Conservation (phyloP, 2,797 vertebrate genomes). For the Coluber constrictor region DNA sequence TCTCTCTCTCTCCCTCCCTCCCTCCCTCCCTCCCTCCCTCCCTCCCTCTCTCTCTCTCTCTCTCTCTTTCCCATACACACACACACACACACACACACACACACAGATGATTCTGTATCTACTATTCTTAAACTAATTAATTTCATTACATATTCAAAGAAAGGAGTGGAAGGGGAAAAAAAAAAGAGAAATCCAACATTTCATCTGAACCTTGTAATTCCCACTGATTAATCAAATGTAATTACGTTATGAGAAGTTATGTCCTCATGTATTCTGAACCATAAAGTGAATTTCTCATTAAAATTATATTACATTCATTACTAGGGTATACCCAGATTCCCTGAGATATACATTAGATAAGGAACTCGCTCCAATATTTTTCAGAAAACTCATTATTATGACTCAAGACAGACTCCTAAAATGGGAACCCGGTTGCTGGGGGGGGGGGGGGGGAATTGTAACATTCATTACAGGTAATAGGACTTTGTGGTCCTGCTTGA, state of each 20-base stretch:
- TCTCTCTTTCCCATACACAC: no score
- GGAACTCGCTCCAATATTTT: constrained; percentile 52
- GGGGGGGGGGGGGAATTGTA: neutral
- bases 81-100: neutral
- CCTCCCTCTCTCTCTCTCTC: no score
- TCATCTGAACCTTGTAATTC: constrained; percentile 67
- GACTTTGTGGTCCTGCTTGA: constrained; percentile 2
- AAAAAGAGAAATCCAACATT: constrained; percentile 47
- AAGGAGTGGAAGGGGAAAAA: accelerated
- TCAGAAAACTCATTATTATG: constrained; percentile 53
- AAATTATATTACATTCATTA: constrained; percentile 67
- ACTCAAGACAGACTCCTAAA: constrained; percentile 34
- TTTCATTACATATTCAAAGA: constrained; percentile 46
- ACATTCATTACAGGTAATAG: neutral
- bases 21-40: no score
- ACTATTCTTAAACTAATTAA: constrained; percentile 58
- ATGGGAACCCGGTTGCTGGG: neutral
- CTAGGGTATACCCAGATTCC: constrained; percentile 60
- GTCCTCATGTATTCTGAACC: constrained; percentile 64
- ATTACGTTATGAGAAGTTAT: constrained; percentile 66
- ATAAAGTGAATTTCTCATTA: constrained; percentile 68
- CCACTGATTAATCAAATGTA: constrained; percentile 67
- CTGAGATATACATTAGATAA: constrained; percentile 66
- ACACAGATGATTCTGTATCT: constrained; percentile 5
- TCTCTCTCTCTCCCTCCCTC: no score